Base-by-base conservation (phyloP, 2,113 vertebrate species). In the Corynorhinus townsendii region DNA sequence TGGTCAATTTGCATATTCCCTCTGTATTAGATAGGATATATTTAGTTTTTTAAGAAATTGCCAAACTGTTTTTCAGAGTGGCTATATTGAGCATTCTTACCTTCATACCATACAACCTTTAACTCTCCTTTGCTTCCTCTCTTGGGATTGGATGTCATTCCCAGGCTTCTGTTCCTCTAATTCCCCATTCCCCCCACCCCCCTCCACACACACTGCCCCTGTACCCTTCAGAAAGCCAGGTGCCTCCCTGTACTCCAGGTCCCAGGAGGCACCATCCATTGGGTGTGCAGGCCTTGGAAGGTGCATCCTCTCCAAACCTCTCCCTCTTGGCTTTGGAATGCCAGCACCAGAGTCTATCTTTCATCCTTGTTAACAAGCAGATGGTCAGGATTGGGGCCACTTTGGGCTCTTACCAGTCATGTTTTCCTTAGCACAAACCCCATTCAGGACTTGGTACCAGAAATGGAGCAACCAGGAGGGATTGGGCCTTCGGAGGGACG, bases 21-120 rank as follows among this genome's bases (percentile, higher is more conserved):
- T 22, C 54, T 56, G 22, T 56, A 56, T 56, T 22, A 56, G 54
- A 56, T 56, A 56, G 54, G 19, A 56, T 73, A 28, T 64, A 20
- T 49, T 69, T 75, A 87, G 73, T 49, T 85, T 95, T 93, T 84
- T n/a, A 94, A 69, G 79, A 73, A 64, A 56, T 54, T 88, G 22
- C 49, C 66, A n/a, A 79, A 47, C 14, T 43, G 4, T 40, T 90
- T 84, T 87, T n/a, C 49, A 73, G 54, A 20, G 24, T 11, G n/a
- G 30, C 22, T 87, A 3, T 49, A 15, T 64, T 56, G 73, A 35
- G 10, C 38, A n/a, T 89, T 45, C n/a, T 91, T 47, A 71, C 16
- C 45, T 64, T 79, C 2, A 8, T 30, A 30, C 15, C 19, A 24
- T 3, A 24, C 4, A 76, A 10, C 3, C 35, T 59, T 79, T 47